Percentiles rank a stretch among this genome's conserved stretches.
These are phyloP conservation scores for Habropoda laboriosa DNA, from an alignment of 1,140 invertebrate species.

Conservation along the genomic window DNA sequence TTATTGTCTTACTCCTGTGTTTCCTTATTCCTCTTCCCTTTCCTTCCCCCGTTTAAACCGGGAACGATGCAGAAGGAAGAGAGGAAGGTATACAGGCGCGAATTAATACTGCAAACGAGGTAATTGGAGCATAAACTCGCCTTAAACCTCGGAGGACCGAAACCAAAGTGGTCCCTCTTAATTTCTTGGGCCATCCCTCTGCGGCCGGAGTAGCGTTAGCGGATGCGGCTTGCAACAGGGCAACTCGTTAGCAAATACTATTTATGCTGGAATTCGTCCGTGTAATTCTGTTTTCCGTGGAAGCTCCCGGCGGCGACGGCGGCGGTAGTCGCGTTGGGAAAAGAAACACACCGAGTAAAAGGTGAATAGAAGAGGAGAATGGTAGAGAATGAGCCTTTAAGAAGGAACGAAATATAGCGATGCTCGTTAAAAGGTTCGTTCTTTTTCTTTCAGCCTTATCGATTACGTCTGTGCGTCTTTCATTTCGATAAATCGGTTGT, in stretches of 20 bases:
- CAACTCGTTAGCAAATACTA: conserved; percentile 67
- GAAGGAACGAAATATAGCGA: not conserved
- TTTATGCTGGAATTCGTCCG: conserved; percentile 63
- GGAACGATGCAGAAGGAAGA: not conserved
- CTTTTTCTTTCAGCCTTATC: conserved; percentile 9
- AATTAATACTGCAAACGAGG: conserved; percentile 68
- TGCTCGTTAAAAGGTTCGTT: conserved; percentile 26
- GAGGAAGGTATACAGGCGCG: conserved; percentile 22
- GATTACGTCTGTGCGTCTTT: not conserved
- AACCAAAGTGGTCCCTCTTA: conserved; percentile 57
- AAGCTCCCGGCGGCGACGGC: conserved; percentile 4
- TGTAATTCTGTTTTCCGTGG: conserved; percentile 51
- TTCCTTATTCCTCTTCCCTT: conserved; percentile 3
- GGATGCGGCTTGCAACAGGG: conserved; percentile 48
- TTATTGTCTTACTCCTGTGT: conserved; percentile 15
- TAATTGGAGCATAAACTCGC: conserved; percentile 72
- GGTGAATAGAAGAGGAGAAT: not conserved
- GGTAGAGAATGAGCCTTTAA: not conserved
- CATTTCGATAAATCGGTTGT: not conserved
- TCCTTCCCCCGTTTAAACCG: not conserved
- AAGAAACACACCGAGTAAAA: conserved; percentile 11
- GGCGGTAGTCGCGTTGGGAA: conserved; percentile 1
- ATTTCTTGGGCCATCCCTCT: conserved; percentile 57
- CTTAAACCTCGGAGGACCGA: conserved; percentile 59
- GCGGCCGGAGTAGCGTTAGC: conserved; percentile 24